Evolutionary conservation across 2,113 vertebrate species (phyloP), one percentile per base, ranked within the genome.

Genomic region (Pyrgilauda ruficollis): DNA sequence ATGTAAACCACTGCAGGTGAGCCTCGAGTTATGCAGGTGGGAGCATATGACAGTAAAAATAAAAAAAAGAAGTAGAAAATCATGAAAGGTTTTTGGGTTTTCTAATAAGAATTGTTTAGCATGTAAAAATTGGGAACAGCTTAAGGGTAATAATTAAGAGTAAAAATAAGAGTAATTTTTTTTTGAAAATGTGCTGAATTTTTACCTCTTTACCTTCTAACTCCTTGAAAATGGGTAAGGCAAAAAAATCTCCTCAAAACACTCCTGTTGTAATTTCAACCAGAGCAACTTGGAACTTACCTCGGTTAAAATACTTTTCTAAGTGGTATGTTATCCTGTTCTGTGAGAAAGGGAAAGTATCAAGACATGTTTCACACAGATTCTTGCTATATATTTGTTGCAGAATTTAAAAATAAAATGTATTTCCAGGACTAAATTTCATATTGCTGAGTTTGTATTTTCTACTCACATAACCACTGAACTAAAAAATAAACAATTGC

Each of bases 221-320:
- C 1, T 56, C n/a, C 9, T 39, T 86, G 31, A 55, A 24, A 72
- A 73, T 2, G 2, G 1, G 1, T 4, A 30, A 62, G 6, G 41
- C 20, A 41, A n/a, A 43, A 46, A 47, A 79, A 35, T 1, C 2
- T 70, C 6, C 9, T 76, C 27, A 9, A 83, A 88, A 21, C 2
- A 30, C 11, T 66, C 7, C 35, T 76, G 7, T 3, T 35, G 10
- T 33, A 37, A 23, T 64, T 86, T 83, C 30, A 9, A 43, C 21
- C 9, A 64, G 7, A 69, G 3, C 2, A 91, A 56, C 4, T 6
- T 31, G 24, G 7, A 83, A 26, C 12, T 59, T 68, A 35, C 7
- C 4, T 82, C 31, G 35, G 17, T 49, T 50, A 72, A 76, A 83
- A 72, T 68, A 1, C 8, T 18, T 59, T 46, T 41, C 33, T 17